Conservation (phyloP, 2,113 vertebrate genomes). For the Myrmecophaga tridactyla region DNA sequence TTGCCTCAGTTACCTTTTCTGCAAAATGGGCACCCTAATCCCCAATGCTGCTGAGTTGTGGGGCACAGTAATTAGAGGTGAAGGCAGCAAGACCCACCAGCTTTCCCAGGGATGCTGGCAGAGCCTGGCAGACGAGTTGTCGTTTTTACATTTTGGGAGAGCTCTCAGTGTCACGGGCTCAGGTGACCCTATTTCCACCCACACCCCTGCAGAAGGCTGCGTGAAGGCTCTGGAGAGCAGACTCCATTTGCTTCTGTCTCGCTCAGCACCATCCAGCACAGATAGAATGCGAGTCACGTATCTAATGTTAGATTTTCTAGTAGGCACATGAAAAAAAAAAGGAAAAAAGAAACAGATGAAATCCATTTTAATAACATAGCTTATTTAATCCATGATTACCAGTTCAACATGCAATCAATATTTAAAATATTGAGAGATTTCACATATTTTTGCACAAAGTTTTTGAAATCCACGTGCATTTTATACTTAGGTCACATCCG, state of each 20-base stretch:
- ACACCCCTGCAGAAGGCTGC: too few species aligned
- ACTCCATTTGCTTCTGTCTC: too few species aligned
- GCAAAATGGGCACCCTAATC: too few species aligned
- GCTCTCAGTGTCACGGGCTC: not conserved
- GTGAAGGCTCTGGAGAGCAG: too few species aligned
- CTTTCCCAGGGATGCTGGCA: not conserved
- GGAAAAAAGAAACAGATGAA: too few species aligned
- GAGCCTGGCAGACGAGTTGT: too few species aligned
- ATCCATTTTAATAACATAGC: too few species aligned
- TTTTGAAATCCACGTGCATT: not conserved
- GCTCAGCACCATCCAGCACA: not conserved
- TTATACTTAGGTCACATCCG: accelerated
- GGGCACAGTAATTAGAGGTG: not conserved
- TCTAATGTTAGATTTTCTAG: not conserved
- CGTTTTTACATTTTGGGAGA: not conserved
- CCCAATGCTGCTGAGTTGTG: too few species aligned
- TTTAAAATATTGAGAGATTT: not conserved
- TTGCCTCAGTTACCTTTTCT: not conserved
- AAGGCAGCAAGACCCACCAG: not conserved
- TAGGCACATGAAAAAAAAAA: too few species aligned
- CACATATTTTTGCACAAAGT: too few species aligned
- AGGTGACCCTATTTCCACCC: too few species aligned
- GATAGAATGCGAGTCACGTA: accelerated
- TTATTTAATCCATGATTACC: too few species aligned
- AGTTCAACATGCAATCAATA: not conserved